Conservation (phyloP, 2,113 vertebrate species). For the Gobiocypris rarus region DNA sequence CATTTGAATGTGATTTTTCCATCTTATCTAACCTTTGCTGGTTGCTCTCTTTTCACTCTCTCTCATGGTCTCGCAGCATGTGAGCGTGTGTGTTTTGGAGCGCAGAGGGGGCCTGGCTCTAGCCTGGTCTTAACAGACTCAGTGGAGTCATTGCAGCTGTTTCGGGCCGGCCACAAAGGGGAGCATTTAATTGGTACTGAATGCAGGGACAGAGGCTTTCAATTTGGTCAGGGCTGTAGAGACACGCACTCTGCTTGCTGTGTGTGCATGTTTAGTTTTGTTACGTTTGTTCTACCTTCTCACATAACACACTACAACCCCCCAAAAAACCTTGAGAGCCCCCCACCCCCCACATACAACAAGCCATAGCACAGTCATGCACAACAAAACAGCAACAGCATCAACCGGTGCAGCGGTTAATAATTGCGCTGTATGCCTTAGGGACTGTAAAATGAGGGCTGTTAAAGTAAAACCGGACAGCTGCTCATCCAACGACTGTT, state of each 20-base stretch:
- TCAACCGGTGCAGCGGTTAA: slow-evolving; percentile 52
- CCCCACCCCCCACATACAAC: slow-evolving; percentile 59
- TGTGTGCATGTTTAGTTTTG: slow-evolving; percentile 38
- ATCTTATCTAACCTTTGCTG: slow-evolving; percentile 53
- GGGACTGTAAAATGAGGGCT: slow-evolving; percentile 14
- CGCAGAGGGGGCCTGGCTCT: slow-evolving; percentile 56
- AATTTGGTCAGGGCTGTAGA: slow-evolving; percentile 72
- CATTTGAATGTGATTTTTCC: slow-evolving; percentile 66
- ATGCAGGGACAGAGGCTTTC: slow-evolving; percentile 76
- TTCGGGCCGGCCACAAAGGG: slow-evolving; percentile 70
- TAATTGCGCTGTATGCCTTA: slow-evolving; percentile 13
- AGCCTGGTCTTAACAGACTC: slow-evolving; percentile 71
- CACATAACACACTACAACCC: neutral
- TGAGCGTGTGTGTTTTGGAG: slow-evolving; percentile 49
- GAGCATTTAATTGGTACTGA: slow-evolving; percentile 80
- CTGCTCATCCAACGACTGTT: slow-evolving; percentile 29
- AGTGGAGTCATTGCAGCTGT: slow-evolving; percentile 78
- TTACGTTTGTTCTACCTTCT: slow-evolving; percentile 36
- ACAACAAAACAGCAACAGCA: slow-evolving; percentile 57
- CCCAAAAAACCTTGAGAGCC: neutral
- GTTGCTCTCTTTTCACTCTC: slow-evolving; percentile 38
- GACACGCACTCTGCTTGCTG: slow-evolving; percentile 48
- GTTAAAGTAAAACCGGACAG: slow-evolving; percentile 61
- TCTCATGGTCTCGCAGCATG: slow-evolving; percentile 32
- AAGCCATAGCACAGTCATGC: slow-evolving; percentile 61